Base-by-base conservation (phyloP, 2,113 vertebrate species). In the Hiodon tergisus region DNA sequence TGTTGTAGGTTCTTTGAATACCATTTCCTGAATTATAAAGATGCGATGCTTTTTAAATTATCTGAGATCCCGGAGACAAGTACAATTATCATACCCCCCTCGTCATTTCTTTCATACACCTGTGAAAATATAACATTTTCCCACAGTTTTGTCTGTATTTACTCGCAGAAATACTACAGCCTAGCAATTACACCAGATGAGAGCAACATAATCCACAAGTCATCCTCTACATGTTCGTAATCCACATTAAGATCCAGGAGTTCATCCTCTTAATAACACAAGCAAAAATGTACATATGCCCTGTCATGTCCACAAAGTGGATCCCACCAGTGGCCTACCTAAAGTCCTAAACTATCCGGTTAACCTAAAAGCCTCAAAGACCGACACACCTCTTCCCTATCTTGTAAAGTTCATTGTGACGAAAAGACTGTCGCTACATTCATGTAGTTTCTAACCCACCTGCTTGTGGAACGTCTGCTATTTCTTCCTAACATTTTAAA, bases 301-400 rank as follows among this genome's bases (percentile, higher is more conserved):
- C 7, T 55, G 31, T 57, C n/a, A 58, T 54, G 57, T 71, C 31
- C 5, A 31, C 16, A 31, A 59, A 31, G 6, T 48, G 69, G 8
- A 54, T 71, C n/a, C 53, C 54, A 58, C n/a, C 54, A 3, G 9
- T 71, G 54, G 10, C 10, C 17, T 9, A 59, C 31, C 31, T 31
- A 31, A 31, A 31, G 31, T 31, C 31, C 31, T 31, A 71, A 46
- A 8, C 58, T 11, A 8, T 57, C 55, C 11, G 8, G 54, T 31
- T 63, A 31, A 31, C 31, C 31, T 76, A 69, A 78, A 69, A 1
- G 72, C 73, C 69, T 68, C 46, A 73, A 69, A 78, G 16, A 78
- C 69, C 69, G 57, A 52, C 59, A 16, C 58, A 46, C 10, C 10
- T 67, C 4, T 53, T 14, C 5, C 5, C 6, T 11, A 4, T 71